Evolutionary conservation across 2,888 invertebrate species (phyloP), one percentile per base, ranked within the genome.

Genomic region (Drosophila cognata): DNA sequence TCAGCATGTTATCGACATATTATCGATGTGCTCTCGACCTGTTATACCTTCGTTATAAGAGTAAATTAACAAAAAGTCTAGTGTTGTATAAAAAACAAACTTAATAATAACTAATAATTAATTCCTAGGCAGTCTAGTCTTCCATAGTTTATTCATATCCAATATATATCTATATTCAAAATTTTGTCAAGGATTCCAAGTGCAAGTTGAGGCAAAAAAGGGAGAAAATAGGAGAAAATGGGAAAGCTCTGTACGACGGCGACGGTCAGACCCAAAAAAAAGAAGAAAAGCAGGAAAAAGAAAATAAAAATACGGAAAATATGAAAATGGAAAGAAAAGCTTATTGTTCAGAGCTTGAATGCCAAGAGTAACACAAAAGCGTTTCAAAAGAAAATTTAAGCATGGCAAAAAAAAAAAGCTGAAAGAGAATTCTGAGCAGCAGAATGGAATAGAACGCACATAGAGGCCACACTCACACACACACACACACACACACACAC

Each of bases 281-380:
- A 41, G 4, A 31, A 31, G 16, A 53, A 10, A 25, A 25, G 29
- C 67, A 35, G 16, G 57, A 52, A 67, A 46, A 16, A 43, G 4
- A 48, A 36, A 31, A 35, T 36, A 65, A 64, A 46, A 46, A 25
- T 16, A 16, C 46, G 68, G 46, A 67, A 67, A 79, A 65, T 52
- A 53, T 21, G 61, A 61, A 77, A 53, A 58, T 33, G 55, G 56
- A 74, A 75, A 74, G 61, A 62, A 84, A 81, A 82, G 82, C 81
- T 73, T 76, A 88, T 88, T 86, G 86, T 86, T 86, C 68, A 65
- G 43, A 58, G 66, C 71, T 71, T 86, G 82, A 82, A 88, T 84
- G 70, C 71, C 66, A 68, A 71, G 66, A 72, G 62, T 71, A 70
- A 65, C 71, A 88, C 82, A 86, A 88, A 82, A 72, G 79, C 81